phyloP scores from a whole-genome alignment of 35 echinoderm and acorn worm genomes.

The Stichopus chloronotus region DNA sequence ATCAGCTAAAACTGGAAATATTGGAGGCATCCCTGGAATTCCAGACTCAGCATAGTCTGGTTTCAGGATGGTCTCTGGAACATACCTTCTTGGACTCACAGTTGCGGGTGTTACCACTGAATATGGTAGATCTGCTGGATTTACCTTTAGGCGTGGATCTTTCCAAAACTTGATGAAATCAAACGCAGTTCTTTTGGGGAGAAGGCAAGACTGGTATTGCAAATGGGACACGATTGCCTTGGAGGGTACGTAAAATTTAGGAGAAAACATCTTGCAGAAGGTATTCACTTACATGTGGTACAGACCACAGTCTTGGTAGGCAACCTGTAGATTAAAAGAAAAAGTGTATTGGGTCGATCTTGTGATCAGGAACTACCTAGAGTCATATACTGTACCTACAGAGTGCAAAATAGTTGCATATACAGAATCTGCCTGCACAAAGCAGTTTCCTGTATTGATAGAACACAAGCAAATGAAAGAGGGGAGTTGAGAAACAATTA shows the following conservation, averaged over 20 bases:
- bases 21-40: conserved; percentile 49
- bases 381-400: too few relatives aligned
- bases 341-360: neutral
- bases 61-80: conserved; percentile 64
- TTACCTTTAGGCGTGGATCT: conserved; percentile 7
- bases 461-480: too few relatives aligned
- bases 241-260: neutral
- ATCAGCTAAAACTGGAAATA: conserved; percentile 44
- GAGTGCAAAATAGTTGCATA: too few relatives aligned
- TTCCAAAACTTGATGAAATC: conserved; percentile 50
- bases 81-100: conserved; percentile 59
- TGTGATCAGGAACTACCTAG: too few relatives aligned
- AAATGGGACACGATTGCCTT: neutral
- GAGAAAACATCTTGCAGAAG: neutral
- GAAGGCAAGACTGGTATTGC: neutral
- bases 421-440: too few relatives aligned
- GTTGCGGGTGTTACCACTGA: conserved; percentile 44
- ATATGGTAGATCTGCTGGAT: conserved; percentile 32
- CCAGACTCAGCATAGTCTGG: conserved; percentile 74
- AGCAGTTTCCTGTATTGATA: too few relatives aligned
- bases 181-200: conserved; percentile 58
- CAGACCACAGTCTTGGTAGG: neutral
- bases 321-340: neutral
- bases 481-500: too few relatives aligned
- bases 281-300: neutral